These are phyloP conservation scores for Heliothis subflexa DNA, from an alignment of 1,140 invertebrate species.

Conservation along the genomic window DNA sequence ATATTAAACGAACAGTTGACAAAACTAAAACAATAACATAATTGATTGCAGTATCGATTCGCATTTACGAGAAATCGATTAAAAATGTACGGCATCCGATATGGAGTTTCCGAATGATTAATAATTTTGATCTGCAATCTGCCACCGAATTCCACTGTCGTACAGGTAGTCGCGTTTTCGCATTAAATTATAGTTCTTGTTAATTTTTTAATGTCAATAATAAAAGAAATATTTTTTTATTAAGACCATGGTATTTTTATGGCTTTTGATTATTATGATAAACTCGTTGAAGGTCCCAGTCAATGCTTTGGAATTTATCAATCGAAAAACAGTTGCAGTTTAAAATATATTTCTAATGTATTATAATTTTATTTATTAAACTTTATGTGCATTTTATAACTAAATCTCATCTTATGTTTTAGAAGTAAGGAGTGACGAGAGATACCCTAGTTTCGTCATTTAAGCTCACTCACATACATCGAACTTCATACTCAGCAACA, in stretches of 20 bases:
- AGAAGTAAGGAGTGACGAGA: too few relatives aligned
- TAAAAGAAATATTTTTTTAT: conserved; percentile 24
- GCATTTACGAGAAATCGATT: conserved; percentile 72
- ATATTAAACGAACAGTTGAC: conserved; percentile 18
- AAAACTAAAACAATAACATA: conserved; percentile 48
- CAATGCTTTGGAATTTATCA: background rate
- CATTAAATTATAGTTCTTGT: conserved; percentile 52
- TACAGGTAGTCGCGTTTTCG: conserved; percentile 45
- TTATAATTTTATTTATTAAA: conserved; percentile 8
- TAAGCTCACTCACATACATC: too few relatives aligned
- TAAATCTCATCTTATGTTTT: too few relatives aligned
- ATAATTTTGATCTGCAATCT: conserved; percentile 80
- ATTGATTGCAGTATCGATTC: conserved; percentile 43
- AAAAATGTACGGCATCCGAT: conserved; percentile 72
- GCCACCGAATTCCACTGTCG: conserved; percentile 80
- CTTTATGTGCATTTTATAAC: too few relatives aligned
- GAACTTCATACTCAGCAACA: too few relatives aligned
- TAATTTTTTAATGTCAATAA: conserved; percentile 41
- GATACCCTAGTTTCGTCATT: too few relatives aligned
- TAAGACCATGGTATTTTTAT: conserved; percentile 40
- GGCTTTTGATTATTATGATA: conserved; percentile 37
- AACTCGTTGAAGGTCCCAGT: conserved; percentile 30
- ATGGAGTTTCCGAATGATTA: conserved; percentile 78
- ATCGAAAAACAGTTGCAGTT: background rate
- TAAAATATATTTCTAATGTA: background rate